Evolutionary conservation across 2,113 vertebrate species (phyloP).

Genomic region (Aegotheles bennettii): DNA sequence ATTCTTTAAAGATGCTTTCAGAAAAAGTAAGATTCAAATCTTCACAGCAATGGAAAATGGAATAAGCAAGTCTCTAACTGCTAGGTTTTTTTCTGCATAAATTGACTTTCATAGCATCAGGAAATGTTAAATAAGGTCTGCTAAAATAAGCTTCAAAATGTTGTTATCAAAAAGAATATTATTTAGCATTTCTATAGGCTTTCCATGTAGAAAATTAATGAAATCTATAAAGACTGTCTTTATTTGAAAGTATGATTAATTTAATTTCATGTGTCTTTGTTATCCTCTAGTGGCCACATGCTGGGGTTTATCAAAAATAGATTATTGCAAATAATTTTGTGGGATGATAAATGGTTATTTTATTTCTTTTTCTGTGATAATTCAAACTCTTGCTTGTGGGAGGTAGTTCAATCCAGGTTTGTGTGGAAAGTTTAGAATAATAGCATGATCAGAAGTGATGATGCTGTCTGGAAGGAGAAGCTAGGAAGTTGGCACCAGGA

Average conservation of each 20-base stretch:
- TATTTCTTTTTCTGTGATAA: neutral
- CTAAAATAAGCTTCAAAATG: constrained; percentile 42
- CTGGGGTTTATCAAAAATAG: neutral
- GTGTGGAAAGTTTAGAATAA: neutral
- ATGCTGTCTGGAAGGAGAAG: neutral
- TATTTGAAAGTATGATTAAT: constrained; percentile 14
- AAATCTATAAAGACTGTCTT: neutral
- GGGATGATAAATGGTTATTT: neutral
- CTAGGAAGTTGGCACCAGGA: neutral
- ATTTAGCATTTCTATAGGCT: constrained; percentile 7
- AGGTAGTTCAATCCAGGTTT: neutral
- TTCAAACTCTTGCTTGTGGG: neutral
- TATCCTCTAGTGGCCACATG: constrained; percentile 11
- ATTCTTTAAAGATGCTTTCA: constrained; percentile 91
- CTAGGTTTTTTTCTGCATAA: neutral
- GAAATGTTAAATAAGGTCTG: constrained; percentile 50
- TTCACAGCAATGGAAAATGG: constrained; percentile 26
- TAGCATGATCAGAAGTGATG: neutral
- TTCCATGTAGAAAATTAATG: constrained; percentile 6
- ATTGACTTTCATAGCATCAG: constrained; percentile 39
- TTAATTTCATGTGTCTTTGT: constrained; percentile 4
- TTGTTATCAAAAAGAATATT: constrained; percentile 25
- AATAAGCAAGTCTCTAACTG: constrained; percentile 13
- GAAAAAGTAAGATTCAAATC: constrained; percentile 88
- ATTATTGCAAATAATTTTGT: neutral